A percentile compares a stretch with the other conserved stretches of the same genome.
Evolutionary conservation across 2,797 vertebrate species (phyloP).

Genomic region (Urocyon cinereoargenteus): DNA sequence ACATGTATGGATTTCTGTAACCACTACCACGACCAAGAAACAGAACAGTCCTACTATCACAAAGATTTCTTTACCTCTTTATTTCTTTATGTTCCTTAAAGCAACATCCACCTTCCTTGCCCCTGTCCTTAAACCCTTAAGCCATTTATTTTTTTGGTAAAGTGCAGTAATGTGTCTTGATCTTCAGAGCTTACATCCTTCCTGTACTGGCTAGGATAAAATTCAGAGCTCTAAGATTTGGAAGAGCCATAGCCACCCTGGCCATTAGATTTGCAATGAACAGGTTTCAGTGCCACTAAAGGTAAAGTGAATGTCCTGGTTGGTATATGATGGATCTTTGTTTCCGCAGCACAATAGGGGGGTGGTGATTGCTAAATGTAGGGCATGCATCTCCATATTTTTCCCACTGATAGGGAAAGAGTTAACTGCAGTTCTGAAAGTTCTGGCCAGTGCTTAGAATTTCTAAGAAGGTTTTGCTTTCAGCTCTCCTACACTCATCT

Average conservation of each 20-base stretch:
- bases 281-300: background rate
- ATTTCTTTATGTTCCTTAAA: background rate
- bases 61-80: background rate
- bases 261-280: background rate
- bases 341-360: background rate
- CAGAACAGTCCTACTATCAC: background rate
- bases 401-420: background rate
- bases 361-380: background rate
- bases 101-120: background rate
- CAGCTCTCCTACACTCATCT: background rate
- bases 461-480: slow-evolving; percentile 36
- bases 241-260: background rate
- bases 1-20: background rate
- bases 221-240: background rate
- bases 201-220: background rate
- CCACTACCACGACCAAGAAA: background rate
- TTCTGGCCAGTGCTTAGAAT: background rate
- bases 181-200: background rate
- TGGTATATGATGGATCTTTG: background rate
- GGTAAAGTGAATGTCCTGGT: background rate
- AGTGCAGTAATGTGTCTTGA: background rate
- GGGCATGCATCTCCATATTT: background rate
- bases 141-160: background rate
- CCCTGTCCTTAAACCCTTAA: background rate
- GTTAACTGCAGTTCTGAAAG: background rate